Base-by-base conservation (phyloP, 2,797 vertebrate species). In the Oreochromis mossambicus region DNA sequence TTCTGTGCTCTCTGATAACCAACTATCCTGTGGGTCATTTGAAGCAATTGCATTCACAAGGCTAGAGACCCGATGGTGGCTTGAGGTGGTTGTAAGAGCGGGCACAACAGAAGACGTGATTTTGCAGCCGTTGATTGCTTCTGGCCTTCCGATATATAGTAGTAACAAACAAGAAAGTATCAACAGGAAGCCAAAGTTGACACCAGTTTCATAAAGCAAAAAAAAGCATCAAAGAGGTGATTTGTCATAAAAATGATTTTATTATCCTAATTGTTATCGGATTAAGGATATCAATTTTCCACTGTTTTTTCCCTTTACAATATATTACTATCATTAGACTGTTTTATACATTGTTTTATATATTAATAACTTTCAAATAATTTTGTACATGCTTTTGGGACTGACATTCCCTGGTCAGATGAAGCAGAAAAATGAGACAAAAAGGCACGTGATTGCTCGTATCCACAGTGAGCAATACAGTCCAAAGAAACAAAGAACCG, bases 401-500 rank as follows among this genome's bases (percentile, higher is more conserved):
- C 87, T 91, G 87, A 95, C 94, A 95, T 96, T 95, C 94, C 96
- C 95, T 89, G 92, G 96, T 94, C 93, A 95, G 93, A 95, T 93
- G 94, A 93, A 96, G 81, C 95, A 96, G 95, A 95, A 96, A 93
- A 92, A 94, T 76, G 93, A 94, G 68, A 51, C 63, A 96, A 97
- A 97, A 99, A 99, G 98, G 98, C 98, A 99, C 98, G 92, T 96
- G 96, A 96, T 97, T 96, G 94, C 95, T 97, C 94, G 91, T 91
- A 68, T 90, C 81, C 91, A 93, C 92, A 93, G 96, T 93, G 97
- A 96, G 95, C 94, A 94, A 95, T 90, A 89, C 94, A 95, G 94
- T 96, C 96, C 94, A 95, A 96, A 95, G 94, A 96, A 96, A 96
- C 52, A 88, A 92, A 85, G 81, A 92, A 83, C 79, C 78, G 85